Percentiles rank a stretch among this genome's conserved stretches.
Evolutionary conservation across 1,140 invertebrate species (phyloP).

Genomic region (Homarus americanus): DNA sequence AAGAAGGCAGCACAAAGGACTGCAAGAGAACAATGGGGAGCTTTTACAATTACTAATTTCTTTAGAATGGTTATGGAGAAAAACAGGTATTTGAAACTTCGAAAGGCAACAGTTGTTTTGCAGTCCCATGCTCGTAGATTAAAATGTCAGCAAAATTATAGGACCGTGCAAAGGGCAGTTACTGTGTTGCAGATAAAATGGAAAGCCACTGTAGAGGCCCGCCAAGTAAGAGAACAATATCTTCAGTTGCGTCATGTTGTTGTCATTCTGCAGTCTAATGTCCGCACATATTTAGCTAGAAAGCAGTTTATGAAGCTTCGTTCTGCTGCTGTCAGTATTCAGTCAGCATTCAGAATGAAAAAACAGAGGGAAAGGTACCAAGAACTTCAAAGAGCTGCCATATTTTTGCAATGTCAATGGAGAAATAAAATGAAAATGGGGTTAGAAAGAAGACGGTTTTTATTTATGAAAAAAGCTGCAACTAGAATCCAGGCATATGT

Average conservation of each 20-base stretch:
- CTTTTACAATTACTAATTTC: background rate
- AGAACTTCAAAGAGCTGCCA: background rate
- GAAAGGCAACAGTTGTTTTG: background rate
- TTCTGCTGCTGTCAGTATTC: constrained; percentile 33
- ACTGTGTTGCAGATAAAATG: background rate
- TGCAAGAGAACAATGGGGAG: background rate
- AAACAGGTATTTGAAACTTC: background rate
- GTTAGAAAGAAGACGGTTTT: background rate
- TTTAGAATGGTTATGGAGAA: background rate
- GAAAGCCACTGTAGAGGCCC: background rate
- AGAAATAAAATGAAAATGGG: background rate
- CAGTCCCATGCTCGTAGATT: background rate
- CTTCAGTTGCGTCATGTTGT: constrained; percentile 36
- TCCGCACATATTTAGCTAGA: constrained; percentile 34
- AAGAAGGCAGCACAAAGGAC: background rate
- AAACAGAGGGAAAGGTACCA: constrained; percentile 45
- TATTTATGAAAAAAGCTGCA: constrained; percentile 3
- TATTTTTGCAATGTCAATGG: constrained; percentile 22
- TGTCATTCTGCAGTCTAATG: constrained; percentile 49
- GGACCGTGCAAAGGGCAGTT: background rate
- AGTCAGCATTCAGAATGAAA: constrained; percentile 50
- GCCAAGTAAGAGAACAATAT: constrained; percentile 53
- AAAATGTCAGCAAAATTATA: background rate
- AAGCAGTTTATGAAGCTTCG: constrained; percentile 29
- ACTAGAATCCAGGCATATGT: constrained; percentile 7